phyloP scores from a whole-genome alignment of 2,888 invertebrate genomes.

The Nemurella pictetii region DNA sequence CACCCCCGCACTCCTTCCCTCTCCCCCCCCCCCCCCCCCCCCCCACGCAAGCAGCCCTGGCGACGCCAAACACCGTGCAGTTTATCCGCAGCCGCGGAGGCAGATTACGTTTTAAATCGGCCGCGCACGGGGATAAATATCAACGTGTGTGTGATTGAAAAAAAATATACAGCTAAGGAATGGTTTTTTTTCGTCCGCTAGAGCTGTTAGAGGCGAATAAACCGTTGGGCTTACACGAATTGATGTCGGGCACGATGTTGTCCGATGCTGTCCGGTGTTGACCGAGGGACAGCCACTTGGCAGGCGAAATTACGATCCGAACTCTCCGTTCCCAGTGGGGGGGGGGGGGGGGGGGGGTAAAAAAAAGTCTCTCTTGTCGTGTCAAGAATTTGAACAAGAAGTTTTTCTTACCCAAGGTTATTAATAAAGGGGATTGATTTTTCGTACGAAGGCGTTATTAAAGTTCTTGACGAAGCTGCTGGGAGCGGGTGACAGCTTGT shows the following conservation, averaged over 20 bases:
- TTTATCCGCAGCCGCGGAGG: not conserved
- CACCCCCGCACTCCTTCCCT: not conserved
- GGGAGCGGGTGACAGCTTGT: conserved; percentile 2
- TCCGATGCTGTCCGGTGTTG: no score
- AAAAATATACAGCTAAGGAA: no score
- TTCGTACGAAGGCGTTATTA: not conserved
- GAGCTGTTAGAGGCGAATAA: no score
- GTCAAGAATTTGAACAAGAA: not conserved
- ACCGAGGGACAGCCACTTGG: no score
- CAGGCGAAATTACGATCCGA: no score
- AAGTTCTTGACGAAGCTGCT: conserved; percentile 5
- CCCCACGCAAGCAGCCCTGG: not conserved
- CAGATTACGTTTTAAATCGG: not conserved
- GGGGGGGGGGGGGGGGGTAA: no score
- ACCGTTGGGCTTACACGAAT: no score
- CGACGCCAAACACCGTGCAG: not conserved
- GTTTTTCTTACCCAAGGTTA: not conserved
- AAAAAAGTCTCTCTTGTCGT: not conserved
- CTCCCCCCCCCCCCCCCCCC: not conserved
- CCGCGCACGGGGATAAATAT: not conserved
- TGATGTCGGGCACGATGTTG: no score
- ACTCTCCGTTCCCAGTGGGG: no score
- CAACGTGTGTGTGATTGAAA: not conserved
- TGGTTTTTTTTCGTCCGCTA: no score
- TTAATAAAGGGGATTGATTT: not conserved